phyloP scores from a whole-genome alignment of 2,797 vertebrate genomes.

The Acridotheres tristis region DNA sequence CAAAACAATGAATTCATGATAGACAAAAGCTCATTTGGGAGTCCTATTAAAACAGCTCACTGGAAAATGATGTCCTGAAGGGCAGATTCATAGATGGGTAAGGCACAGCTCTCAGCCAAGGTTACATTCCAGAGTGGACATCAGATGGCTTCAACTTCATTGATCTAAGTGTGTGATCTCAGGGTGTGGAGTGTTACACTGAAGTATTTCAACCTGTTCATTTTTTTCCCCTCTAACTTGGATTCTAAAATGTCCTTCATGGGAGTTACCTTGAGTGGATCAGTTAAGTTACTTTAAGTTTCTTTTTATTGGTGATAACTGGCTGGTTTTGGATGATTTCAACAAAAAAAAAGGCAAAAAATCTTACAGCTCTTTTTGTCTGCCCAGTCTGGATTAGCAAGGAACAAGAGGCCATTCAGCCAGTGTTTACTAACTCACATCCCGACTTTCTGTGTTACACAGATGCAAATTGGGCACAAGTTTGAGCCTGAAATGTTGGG shows the following conservation, averaged over 20 bases:
- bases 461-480: neutral
- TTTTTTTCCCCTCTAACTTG: neutral
- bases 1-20: neutral
- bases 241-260: neutral
- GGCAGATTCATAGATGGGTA: neutral
- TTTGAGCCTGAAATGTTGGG: neutral
- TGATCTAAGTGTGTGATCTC: constrained; percentile 23
- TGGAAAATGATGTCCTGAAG: constrained; percentile 34
- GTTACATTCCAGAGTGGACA: neutral
- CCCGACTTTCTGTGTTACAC: neutral
- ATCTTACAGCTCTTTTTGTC: neutral
- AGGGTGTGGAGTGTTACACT: neutral
- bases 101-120: neutral
- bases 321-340: neutral
- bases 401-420: neutral
- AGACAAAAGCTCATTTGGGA: constrained; percentile 31
- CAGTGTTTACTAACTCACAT: neutral
- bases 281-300: neutral
- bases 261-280: neutral
- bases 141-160: neutral
- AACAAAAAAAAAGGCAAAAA: neutral
- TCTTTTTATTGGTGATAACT: neutral
- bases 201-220: neutral
- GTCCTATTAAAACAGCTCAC: neutral
- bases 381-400: neutral